phyloP scores from a whole-genome alignment of 2,888 invertebrate species.

The Nomada fucata region DNA sequence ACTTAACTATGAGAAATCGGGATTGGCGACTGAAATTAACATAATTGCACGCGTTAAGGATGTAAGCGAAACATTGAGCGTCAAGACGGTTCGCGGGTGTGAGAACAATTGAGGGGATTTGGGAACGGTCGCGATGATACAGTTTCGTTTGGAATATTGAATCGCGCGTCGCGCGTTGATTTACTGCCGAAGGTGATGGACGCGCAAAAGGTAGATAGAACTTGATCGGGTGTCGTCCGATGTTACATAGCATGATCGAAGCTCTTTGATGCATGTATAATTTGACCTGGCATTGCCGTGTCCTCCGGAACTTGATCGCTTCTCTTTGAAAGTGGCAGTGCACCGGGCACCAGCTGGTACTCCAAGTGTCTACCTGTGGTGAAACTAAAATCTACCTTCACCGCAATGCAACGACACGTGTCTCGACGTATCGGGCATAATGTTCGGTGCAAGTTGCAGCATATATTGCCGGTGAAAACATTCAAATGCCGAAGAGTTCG shows the following conservation, averaged over 20 bases:
- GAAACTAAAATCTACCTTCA: neutral
- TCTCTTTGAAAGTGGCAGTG: conserved; percentile 26
- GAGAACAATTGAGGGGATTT: neutral
- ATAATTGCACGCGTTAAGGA: neutral
- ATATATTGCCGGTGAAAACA: too few species aligned
- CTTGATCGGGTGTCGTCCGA: neutral
- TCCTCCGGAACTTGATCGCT: conserved; percentile 9
- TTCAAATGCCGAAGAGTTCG: too few species aligned
- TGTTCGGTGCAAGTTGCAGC: too few species aligned
- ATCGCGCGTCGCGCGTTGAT: neutral
- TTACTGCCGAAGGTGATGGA: neutral
- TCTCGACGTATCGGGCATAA: too few species aligned
- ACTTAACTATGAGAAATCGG: too few species aligned
- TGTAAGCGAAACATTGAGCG: neutral
- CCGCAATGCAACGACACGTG: neutral
- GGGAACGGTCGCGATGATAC: too few species aligned
- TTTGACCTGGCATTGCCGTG: conserved; percentile 11
- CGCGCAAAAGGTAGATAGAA: neutral
- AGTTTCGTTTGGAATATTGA: neutral
- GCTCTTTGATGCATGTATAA: conserved; percentile 13
- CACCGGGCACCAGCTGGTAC: neutral
- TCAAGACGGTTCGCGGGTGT: neutral
- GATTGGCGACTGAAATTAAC: neutral
- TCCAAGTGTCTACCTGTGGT: neutral
- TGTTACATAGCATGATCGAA: conserved; percentile 1